Conservation (phyloP, 1,140 invertebrate genomes). For the Parasteatoda tepidariorum region DNA sequence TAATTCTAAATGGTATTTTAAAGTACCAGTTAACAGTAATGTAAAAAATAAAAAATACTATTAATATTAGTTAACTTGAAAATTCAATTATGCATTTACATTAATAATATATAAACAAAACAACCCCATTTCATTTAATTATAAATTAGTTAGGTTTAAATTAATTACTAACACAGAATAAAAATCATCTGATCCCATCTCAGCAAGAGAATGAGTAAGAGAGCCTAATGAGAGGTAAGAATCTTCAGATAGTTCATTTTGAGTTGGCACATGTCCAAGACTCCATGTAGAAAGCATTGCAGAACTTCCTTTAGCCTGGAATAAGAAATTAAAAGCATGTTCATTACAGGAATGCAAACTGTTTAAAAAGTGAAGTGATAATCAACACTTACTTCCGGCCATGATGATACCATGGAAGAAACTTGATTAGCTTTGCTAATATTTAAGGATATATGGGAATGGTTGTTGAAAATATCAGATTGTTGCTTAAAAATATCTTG, state of each 20-base stretch:
- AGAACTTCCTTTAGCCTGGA: constrained; percentile 30
- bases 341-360: background rate
- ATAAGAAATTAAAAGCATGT: background rate
- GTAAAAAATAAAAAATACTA: no score
- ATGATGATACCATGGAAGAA: constrained; percentile 47
- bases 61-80: no score
- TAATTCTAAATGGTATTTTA: no score
- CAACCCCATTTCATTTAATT: no score
- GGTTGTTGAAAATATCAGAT: background rate
- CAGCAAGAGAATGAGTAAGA: constrained; percentile 13
- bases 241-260: constrained; percentile 8
- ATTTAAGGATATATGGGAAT: background rate
- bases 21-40: no score
- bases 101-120: no score
- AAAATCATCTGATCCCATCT: background rate
- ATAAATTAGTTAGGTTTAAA: background rate
- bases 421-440: constrained; percentile 30
- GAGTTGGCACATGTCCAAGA: constrained; percentile 17
- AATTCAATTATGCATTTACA: no score
- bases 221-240: constrained; percentile 20
- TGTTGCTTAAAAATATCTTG: constrained; percentile 66
- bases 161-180: constrained; percentile 12
- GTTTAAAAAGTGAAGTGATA: background rate
- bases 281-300: constrained; percentile 46
- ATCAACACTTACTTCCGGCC: constrained; percentile 41